A percentile compares a stretch with the other conserved stretches of the same genome.
Conservation (phyloP, 2,113 vertebrate species). For the Seriola dumerili region DNA sequence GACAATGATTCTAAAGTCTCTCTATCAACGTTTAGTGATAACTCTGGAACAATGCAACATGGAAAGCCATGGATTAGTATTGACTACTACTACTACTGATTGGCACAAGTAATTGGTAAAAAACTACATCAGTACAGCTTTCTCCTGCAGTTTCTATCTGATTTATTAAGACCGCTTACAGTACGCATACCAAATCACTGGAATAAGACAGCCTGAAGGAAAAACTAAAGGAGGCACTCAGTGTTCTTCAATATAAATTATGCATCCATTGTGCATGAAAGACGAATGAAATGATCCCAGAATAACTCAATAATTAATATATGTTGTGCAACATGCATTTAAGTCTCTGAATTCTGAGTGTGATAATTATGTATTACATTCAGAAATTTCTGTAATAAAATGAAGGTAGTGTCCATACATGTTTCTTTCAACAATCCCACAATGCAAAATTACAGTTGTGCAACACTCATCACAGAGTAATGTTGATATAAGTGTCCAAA, state of each 20-base stretch:
- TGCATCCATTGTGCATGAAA: not conserved
- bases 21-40: no score
- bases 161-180: constrained; percentile 1
- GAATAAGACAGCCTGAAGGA: not conserved
- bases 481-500: not conserved
- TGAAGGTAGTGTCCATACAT: not conserved
- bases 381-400: not conserved
- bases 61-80: no score
- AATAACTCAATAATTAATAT: not conserved
- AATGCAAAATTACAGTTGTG: not conserved
- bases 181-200: not conserved
- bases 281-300: not conserved
- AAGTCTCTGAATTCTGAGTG: not conserved
- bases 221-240: not conserved
- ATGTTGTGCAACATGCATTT: not conserved
- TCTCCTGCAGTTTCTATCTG: not conserved
- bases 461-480: not conserved
- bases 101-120: no score
- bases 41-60: no score
- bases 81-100: no score
- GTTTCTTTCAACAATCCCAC: not conserved
- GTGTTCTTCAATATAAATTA: constrained; percentile 4
- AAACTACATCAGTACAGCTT: not conserved
- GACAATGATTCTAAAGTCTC: no score
- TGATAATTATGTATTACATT: no score